Conservation (phyloP, 2,113 vertebrate genomes). For the Actenoides lindsayi region DNA sequence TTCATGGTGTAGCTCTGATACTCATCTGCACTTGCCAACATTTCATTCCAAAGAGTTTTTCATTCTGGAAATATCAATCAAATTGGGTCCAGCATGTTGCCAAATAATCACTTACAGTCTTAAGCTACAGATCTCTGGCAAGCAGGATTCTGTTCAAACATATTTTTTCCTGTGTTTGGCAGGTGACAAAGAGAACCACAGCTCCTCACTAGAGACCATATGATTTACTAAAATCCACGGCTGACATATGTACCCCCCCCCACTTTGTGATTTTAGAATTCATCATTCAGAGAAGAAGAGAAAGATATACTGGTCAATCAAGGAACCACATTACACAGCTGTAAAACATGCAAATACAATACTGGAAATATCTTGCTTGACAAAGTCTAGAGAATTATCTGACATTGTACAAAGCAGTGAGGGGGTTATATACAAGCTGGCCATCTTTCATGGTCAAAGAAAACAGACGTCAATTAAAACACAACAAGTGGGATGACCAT, state of each 20-base stretch:
- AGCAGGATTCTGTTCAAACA: background rate
- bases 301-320: background rate
- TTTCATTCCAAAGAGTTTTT: slow-evolving; percentile 1
- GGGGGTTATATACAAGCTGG: background rate
- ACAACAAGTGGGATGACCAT: background rate
- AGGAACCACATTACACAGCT: background rate
- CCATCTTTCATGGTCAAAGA: background rate
- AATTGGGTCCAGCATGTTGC: background rate
- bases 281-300: background rate
- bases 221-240: background rate
- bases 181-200: background rate
- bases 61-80: background rate
- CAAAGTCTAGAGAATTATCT: background rate
- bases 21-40: background rate
- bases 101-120: slow-evolving; percentile 14
- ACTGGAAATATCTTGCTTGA: background rate
- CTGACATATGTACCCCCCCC: background rate
- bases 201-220: background rate
- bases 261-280: background rate
- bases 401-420: background rate
- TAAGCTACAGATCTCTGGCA: background rate
- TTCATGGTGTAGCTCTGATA: background rate
- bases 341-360: background rate
- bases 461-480: background rate
- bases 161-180: background rate